A percentile compares a stretch with the other conserved stretches of the same genome.
Evolutionary conservation across 2,113 vertebrate species (phyloP).

Genomic region (Tachysurus fulvidraco): DNA sequence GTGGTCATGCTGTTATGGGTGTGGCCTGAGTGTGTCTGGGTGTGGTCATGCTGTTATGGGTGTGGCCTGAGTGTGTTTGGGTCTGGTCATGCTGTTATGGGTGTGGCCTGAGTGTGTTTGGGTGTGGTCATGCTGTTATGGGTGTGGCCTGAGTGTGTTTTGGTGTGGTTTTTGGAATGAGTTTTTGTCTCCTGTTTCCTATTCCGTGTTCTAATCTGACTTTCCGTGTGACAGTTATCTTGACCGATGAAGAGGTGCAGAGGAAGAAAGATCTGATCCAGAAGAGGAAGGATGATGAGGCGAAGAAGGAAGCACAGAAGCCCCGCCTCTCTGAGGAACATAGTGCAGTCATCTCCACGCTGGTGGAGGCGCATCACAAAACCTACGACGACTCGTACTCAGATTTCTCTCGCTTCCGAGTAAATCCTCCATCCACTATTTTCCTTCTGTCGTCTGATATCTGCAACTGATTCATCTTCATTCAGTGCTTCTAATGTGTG

Average conservation of each 20-base stretch:
- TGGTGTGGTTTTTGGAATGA: background rate
- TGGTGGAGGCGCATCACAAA: constrained; percentile 92
- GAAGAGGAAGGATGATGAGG: constrained; percentile 94
- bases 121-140: background rate
- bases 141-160: background rate
- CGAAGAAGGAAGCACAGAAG: constrained; percentile 82
- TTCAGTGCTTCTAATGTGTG: background rate
- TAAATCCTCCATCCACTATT: constrained; percentile 55
- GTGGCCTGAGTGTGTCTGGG: background rate
- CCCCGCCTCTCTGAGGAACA: constrained; percentile 88
- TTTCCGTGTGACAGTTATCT: constrained; percentile 79
- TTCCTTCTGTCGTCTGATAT: background rate
- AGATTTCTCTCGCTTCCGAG: constrained; percentile 89
- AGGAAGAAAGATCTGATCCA: constrained; percentile 93
- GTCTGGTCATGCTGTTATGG: background rate
- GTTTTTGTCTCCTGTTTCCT: background rate
- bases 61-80: background rate
- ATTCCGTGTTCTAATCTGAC: background rate
- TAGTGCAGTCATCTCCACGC: constrained; percentile 78
- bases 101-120: background rate
- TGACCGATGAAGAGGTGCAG: constrained; percentile 96
- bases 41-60: background rate
- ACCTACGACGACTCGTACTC: constrained; percentile 92
- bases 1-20: background rate
- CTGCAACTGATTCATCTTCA: background rate